Base-by-base conservation (phyloP, 1,140 invertebrate species). In the Subanguina moxae region DNA sequence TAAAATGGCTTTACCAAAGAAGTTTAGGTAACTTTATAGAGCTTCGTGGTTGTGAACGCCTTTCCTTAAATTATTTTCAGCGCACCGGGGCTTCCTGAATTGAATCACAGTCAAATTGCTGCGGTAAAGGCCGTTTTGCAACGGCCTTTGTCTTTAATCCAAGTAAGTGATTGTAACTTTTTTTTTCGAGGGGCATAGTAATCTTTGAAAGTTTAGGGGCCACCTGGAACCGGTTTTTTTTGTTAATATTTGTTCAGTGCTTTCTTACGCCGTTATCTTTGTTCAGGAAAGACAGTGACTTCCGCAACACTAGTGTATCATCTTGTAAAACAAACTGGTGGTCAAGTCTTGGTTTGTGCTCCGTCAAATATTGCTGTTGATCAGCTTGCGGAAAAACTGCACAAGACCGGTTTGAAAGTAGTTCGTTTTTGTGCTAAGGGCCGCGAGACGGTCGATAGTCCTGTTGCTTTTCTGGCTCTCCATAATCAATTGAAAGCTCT, bases 241-340 rank as follows among this genome's bases (percentile, higher is more conserved):
- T 38, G 32, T 38, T 38, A 38, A 38, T 38, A 38, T 5, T 3
- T 38, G 32, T 38, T 38, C 32, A 38, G 3, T 38, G 32, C 32
- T 5, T 38, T n/a, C n/a, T n/a, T n/a, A n/a, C n/a, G n/a, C n/a
- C n/a, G n/a, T n/a, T n/a, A n/a, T n/a, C n/a, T n/a, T 11, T 38
- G 11, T 38, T 38, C 11, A 38, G 32, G 32, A 0, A 98, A 99
- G 85, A 99, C 96, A 0, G 95, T 99, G 0, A 99, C 96, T 1
- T 98, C 95, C 8, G 96, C 96, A 0, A 97, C 95, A 0, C 94
- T 99, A 77, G 95, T 99, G 0, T 98, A 97, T 82, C 96, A 99
- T 83, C 85, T 99, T 38, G 93, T 94, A 0, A 91, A 94, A 83
- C 92, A 95, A 80, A 90, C 89, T 7, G 84, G 85, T 57, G 92